phyloP scores from a whole-genome alignment of 2,113 vertebrate genomes.

The Caretta caretta region DNA sequence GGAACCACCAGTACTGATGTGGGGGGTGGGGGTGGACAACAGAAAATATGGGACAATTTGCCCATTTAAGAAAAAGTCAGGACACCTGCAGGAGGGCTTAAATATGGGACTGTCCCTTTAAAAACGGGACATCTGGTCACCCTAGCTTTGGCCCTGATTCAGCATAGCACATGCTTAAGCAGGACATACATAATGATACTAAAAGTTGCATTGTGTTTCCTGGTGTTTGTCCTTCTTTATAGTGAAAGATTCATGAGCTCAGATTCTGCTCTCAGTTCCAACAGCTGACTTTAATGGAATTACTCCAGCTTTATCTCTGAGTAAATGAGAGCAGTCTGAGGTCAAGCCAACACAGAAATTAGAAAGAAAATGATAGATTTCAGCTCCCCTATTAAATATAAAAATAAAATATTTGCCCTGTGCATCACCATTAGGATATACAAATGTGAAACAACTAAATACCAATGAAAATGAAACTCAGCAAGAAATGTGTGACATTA shows the following conservation, averaged over 20 bases:
- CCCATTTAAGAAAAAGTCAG: too few relatives aligned
- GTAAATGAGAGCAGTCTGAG: not conserved
- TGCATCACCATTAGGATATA: constrained; percentile 32
- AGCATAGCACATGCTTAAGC: not conserved
- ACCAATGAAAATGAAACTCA: not conserved
- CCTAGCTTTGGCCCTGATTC: not conserved
- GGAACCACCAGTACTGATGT: too few relatives aligned
- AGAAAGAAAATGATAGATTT: constrained; percentile 3
- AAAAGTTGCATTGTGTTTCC: not conserved
- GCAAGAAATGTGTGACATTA: constrained; percentile 77
- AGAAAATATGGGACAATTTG: too few relatives aligned
- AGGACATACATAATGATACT: not conserved
- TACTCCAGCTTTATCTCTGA: not conserved
- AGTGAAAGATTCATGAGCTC: constrained; percentile 9
- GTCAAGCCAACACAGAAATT: not conserved
- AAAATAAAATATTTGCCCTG: constrained; percentile 59
- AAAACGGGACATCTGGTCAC: too few relatives aligned
- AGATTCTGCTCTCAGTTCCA: constrained; percentile 12
- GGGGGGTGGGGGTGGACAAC: too few relatives aligned
- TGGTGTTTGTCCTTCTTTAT: not conserved
- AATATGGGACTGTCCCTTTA: too few relatives aligned
- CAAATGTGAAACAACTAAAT: constrained; percentile 43
- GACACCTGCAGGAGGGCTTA: too few relatives aligned
- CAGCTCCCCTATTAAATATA: not conserved
- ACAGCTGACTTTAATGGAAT: not conserved